Base-by-base conservation (phyloP, 1,140 invertebrate genomes). In the Solenopsis fugax region DNA sequence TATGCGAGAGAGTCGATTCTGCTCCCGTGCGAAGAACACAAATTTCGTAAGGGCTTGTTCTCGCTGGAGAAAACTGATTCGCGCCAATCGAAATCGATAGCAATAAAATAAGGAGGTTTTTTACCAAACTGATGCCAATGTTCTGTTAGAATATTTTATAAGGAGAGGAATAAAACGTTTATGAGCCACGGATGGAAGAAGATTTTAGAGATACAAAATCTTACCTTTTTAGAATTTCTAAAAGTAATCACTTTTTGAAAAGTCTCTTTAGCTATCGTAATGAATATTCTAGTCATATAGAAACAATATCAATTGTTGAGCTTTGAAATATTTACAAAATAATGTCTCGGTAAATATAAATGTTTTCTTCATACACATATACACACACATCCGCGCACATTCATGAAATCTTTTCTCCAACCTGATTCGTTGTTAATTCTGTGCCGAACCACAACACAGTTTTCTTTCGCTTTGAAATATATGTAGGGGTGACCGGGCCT, bases 391-490 rank as follows among this genome's bases (percentile, higher is more conserved):
- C 82, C 72, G 86, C 76, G 86, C 88, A 86, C 89, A 90, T 86
- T 88, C 64, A 84, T 87, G 71, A 82, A 86, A 86, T 69, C 86
- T 88, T 89, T 86, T 85, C 81, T 88, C 62, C 72, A 77, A 88
- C 87, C 87, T 90, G 89, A 87, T 91, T 91, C 77, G 58, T 52
- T 90, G 56, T 81, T 91, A 86, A 91, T 84, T 88, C 67, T 80
- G 87, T 78, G 71, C 84, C 89, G 78, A 90, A 58, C 77, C 89
- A 82, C 82, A 69, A 88, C 58, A 89, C 69, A 81, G 50, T 88
- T 90, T 73, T 87, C 89, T 91, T 80, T 90, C 56, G 87, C 90
- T 91, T 90, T 72, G 24, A 82, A 87, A 87, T 89, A 88, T 86
- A 88, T 24, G 76, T 77, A 67, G n/a, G n/a, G n/a, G n/a, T n/a